These are phyloP conservation scores for Harpegnathos saltator DNA, from an alignment of 1,140 invertebrate species.

Conservation along the genomic window DNA sequence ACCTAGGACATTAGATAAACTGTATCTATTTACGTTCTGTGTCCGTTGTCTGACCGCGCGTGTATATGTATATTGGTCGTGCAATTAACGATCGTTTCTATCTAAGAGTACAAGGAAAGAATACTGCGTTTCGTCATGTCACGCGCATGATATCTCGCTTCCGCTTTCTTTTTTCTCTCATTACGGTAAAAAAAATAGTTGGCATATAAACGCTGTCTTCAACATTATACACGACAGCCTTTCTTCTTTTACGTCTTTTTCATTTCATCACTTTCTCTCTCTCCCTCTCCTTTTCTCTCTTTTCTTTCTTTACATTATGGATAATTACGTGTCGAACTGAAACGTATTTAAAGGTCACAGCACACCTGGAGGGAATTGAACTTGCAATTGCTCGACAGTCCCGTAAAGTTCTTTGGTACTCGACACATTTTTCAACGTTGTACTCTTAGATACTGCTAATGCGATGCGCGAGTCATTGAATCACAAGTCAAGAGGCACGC, in stretches of 20 bases:
- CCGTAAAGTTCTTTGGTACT: conserved; percentile 63
- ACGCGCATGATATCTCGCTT: conserved; percentile 5
- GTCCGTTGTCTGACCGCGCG: too few relatives aligned
- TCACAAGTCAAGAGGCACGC: conserved; percentile 43
- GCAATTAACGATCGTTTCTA: conserved; percentile 45
- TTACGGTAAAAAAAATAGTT: conserved; percentile 55
- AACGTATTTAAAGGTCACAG: conserved; percentile 49
- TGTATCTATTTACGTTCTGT: conserved; percentile 39
- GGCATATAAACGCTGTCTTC: conserved; percentile 14
- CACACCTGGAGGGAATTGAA: conserved; percentile 59
- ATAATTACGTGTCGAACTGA: conserved; percentile 44
- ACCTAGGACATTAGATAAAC: conserved; percentile 46
- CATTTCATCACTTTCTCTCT: too few relatives aligned
- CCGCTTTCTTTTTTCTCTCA: not conserved
- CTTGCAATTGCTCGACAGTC: conserved; percentile 44
- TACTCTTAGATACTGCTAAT: conserved; percentile 66
- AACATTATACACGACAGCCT: conserved; percentile 22
- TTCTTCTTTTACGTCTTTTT: not conserved
- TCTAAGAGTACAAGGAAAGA: conserved; percentile 73
- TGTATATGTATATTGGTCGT: conserved; percentile 23
- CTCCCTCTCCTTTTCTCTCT: not conserved
- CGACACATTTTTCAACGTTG: conserved; percentile 53
- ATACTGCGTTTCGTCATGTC: conserved; percentile 43
- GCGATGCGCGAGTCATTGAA: conserved; percentile 26
- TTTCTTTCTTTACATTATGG: conserved; percentile 11